Base-by-base conservation (phyloP, 37 sponge, comb jelly and placozoan species). In the Aplysina aerophoba region DNA sequence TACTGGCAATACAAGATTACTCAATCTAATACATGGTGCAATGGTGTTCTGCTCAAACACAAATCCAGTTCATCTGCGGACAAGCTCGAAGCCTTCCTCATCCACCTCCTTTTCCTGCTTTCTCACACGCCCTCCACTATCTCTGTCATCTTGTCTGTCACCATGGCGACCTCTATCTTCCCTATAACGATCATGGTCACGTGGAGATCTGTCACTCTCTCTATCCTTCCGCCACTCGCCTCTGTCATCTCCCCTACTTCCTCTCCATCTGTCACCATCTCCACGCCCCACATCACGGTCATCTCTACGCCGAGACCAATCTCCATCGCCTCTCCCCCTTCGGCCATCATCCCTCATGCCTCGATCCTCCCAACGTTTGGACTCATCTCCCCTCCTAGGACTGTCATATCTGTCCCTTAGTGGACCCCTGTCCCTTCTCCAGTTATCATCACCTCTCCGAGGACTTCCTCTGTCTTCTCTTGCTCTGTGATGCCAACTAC, bases 81-180 rank as follows among this genome's bases (percentile, higher is more conserved):
- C 86, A 1, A 61, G 2, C 16, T 85, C 86, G 41, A 85, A 85
- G 20, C 86, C 86, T n/a, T 85, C 86, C 2, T 85, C 79, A 53
- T 85, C 86, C 37, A 85, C 86, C 25, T 85, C 79, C 59, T 85
- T 85, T 79, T 71, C 85, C 22, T 16, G 73, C 21, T 35, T 69
- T 27, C 6, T 69, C 71, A 15, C 11, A 4, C 31, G 71, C 19
- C 34, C 71, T 30, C 71, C 71, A 69, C 71, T 31, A 27, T 69
- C 71, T 67, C 71, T 15, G 39, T 61, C 73, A 61, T 77, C 79
- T 41, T 77, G 22, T 39, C 79, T 35, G 37, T 53, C 44, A 40
- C 73, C 36, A 71, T 41, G 24, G 25, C 61, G 55, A 53, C 67
- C 38, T n/a, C 84, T 28, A 30, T 83, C 72, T 2, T 67, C 68